These are phyloP conservation scores for Pristionchus maxplancki DNA, from an alignment of 2,888 invertebrate genomes.

Conservation along the genomic window DNA sequence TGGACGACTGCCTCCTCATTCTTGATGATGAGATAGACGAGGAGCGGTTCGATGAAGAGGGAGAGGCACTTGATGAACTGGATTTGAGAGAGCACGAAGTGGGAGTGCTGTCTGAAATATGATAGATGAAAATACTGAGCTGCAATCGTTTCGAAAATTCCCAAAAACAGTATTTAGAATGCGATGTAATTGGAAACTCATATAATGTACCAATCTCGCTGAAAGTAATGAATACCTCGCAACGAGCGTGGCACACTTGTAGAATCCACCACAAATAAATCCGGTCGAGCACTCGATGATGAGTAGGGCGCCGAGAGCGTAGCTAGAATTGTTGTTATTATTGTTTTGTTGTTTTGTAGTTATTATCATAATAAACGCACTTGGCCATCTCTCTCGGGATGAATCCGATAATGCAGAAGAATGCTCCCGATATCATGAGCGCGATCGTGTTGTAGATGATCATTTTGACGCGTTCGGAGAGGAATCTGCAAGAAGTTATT, in stretches of 20 bases:
- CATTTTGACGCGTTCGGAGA: conserved; percentile 70
- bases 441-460: conserved; percentile 73
- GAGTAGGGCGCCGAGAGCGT: conserved; percentile 60
- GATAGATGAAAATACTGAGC: no score
- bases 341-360: neutral
- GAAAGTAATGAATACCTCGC: no score
- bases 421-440: conserved; percentile 65
- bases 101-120: conserved; percentile 72
- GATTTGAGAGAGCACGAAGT: conserved; percentile 74
- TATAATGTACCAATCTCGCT: no score
- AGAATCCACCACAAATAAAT: conserved; percentile 71
- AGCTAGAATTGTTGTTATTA: neutral
- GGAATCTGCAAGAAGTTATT: conserved; percentile 61
- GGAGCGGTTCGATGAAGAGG: conserved; percentile 72
- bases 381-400: conserved; percentile 53
- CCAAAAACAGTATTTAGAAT: no score
- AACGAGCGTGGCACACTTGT: conserved; percentile 71
- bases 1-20: conserved; percentile 54
- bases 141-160: no score
- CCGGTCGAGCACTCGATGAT: conserved; percentile 68
- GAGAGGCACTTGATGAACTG: conserved; percentile 75
- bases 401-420: conserved; percentile 68
- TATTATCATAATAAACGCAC: no score
- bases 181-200: no score
- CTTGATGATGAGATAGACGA: conserved; percentile 61